Conservation (phyloP, 1,140 invertebrate genomes). For the Bradynema listronoti region DNA sequence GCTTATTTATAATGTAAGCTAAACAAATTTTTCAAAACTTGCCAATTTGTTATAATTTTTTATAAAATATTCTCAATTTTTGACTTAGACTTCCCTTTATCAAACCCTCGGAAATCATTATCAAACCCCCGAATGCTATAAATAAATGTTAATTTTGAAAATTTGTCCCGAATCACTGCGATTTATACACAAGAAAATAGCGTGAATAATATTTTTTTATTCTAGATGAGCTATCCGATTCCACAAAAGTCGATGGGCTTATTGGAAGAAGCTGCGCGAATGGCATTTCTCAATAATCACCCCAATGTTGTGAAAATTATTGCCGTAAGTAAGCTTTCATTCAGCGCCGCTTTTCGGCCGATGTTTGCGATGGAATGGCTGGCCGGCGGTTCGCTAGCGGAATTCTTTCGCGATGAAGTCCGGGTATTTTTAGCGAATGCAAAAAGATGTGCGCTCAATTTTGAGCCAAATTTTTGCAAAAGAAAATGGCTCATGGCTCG, state of each 20-base stretch:
- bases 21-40: too few species aligned
- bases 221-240: constrained; percentile 52
- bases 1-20: too few species aligned
- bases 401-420: constrained; percentile 49
- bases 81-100: background rate
- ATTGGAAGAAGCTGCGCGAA: constrained; percentile 49
- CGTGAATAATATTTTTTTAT: background rate
- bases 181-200: background rate
- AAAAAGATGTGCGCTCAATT: background rate
- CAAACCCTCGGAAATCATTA: background rate
- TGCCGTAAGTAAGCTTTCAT: constrained; percentile 53
- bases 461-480: too few species aligned
- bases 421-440: constrained; percentile 19
- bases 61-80: background rate
- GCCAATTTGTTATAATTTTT: too few species aligned
- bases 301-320: constrained; percentile 50
- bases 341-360: constrained; percentile 48
- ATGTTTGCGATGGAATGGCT: constrained; percentile 57
- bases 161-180: background rate
- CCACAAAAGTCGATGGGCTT: constrained; percentile 50
- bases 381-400: constrained; percentile 45
- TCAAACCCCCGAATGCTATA: background rate
- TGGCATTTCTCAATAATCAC: constrained; percentile 44
- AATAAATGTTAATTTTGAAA: background rate
- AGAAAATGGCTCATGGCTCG: too few species aligned